Percentiles rank a stretch among this genome's conserved stretches.
phyloP scores from a whole-genome alignment of 2,888 invertebrate species.

The Nephrotoma guestfalica region DNA sequence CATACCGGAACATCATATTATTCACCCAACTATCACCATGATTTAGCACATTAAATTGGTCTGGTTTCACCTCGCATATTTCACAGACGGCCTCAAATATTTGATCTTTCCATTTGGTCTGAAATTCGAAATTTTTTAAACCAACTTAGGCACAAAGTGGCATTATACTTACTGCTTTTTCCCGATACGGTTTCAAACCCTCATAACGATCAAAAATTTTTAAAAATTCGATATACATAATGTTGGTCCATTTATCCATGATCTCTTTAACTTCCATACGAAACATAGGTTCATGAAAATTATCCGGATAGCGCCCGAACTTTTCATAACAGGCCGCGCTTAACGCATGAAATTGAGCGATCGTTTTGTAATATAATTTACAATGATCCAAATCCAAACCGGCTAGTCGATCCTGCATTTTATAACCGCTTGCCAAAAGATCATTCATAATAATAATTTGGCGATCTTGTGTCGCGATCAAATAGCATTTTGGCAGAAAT shows the following conservation, averaged over 20 bases:
- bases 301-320: background rate
- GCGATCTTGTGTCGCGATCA: constrained; percentile 14
- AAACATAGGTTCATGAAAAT: background rate
- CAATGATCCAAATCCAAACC: constrained; percentile 17
- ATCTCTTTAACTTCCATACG: background rate
- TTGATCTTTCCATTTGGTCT: background rate
- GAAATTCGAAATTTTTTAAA: background rate
- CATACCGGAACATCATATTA: background rate
- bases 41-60: background rate
- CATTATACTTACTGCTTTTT: background rate
- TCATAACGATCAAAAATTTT: background rate
- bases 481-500: background rate
- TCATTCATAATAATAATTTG: constrained; percentile 26
- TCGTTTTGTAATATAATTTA: constrained; percentile 1
- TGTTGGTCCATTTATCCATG: background rate
- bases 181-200: background rate
- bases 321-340: background rate
- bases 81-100: background rate
- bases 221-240: background rate
- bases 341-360: background rate
- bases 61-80: background rate
- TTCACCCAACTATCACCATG: background rate
- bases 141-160: background rate
- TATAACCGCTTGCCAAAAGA: constrained; percentile 21
- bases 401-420: constrained; percentile 23